These are phyloP conservation scores for Microplitis demolitor DNA, from an alignment of 1,140 invertebrate species.

Conservation along the genomic window DNA sequence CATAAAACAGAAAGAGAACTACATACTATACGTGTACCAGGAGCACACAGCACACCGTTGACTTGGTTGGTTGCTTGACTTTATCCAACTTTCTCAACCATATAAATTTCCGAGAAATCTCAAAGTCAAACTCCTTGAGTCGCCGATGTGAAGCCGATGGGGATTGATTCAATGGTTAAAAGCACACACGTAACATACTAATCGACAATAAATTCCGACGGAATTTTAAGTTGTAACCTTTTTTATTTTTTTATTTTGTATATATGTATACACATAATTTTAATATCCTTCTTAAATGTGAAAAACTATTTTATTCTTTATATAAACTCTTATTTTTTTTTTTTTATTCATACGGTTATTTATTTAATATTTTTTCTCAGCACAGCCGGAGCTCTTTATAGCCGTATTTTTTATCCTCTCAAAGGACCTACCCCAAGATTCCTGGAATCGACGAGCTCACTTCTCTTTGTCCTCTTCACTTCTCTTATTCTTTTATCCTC, in stretches of 20 bases:
- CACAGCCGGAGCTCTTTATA: constrained; percentile 36
- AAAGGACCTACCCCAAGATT: constrained; percentile 52
- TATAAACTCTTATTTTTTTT: constrained; percentile 4
- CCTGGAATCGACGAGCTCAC: constrained; percentile 41
- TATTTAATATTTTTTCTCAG: constrained; percentile 32
- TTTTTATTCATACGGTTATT: constrained; percentile 17
- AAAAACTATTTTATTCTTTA: neutral
- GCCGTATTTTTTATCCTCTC: constrained; percentile 42
- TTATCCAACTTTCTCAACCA: constrained; percentile 27
- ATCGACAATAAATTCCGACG: constrained; percentile 56
- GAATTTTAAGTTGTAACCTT: constrained; percentile 31
- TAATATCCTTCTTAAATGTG: neutral
- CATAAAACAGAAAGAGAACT: neutral
- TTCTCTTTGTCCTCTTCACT: neutral
- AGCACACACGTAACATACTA: constrained; percentile 41
- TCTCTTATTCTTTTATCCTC: no score
- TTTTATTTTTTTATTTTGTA: neutral
- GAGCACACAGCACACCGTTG: neutral
- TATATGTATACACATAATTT: constrained; percentile 11
- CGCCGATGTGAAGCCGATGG: neutral
- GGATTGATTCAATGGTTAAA: neutral
- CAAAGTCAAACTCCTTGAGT: neutral
- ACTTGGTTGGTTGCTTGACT: neutral
- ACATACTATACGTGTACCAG: neutral
- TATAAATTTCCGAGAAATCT: constrained; percentile 33